Evolutionary conservation across 2,113 vertebrate species (phyloP), one percentile per base, ranked within the genome.

Genomic region (Sialia sialis): DNA sequence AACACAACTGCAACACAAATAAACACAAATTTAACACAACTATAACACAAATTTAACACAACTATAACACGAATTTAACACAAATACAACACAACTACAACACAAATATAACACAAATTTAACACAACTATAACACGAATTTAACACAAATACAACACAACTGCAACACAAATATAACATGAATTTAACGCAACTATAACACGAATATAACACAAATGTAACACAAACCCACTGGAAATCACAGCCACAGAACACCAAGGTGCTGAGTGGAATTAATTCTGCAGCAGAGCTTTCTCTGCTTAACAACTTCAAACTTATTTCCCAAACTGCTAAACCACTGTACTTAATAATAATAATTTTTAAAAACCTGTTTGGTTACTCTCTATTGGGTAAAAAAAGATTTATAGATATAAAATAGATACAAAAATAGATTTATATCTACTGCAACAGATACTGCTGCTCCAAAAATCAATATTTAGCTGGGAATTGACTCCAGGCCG

Each of bases 101-200:
- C n/a, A 51, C 10, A 26, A 60, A 58, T 0, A 6, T 0, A 5
- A 13, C 1, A 4, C 6, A 10, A 34, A 32, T 32, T 10, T 44
- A 19, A 10, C 43, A 44, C 43, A 20, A 5, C 1, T 0, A 6
- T 0, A 4, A 48, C 22, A 34, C 15, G 46, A 6, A 2, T 0
- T 3, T 0, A 2, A 12, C 1, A 4, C 2, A 12, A 34, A 23
- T 19, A 34, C 4, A 18, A 4, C 32, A 49, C 9, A 26, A 36
- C 34, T 0, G 4, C 0, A 4, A 13, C 1, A 4, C 6, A 10
- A 6, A 1, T 0, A 5, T 0, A 4, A 46, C 22, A n/a, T 7
- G 46, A 6, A 2, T 0, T 2, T 0, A 23, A 25, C 48, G 26
- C 23, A 49, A 49, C 25, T 49, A 3, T 15, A 49, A 15, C 48